These are phyloP conservation scores for Chondrilla cf. caribensis DNA, from an alignment of 37 sponge, comb jelly and placozoan species.

Conservation along the genomic window DNA sequence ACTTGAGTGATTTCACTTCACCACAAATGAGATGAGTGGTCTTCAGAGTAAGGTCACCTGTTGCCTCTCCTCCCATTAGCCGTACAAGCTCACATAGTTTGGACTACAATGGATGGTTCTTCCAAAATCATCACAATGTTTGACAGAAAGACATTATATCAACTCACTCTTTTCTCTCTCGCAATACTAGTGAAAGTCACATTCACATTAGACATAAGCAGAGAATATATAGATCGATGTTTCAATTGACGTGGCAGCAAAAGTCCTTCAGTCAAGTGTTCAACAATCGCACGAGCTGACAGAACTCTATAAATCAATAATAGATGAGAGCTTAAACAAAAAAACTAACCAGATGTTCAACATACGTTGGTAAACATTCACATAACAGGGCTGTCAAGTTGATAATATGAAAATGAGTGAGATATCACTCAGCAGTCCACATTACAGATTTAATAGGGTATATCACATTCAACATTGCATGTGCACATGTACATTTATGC, in stretches of 20 bases:
- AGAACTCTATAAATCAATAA: slow-evolving; percentile 59
- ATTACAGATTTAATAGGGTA: too few species aligned
- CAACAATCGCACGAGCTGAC: slow-evolving; percentile 64
- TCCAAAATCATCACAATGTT: not conserved
- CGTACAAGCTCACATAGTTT: slow-evolving; percentile 40
- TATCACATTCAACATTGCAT: too few species aligned
- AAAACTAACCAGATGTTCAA: too few species aligned
- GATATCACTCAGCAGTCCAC: too few species aligned
- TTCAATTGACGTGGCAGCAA: slow-evolving; percentile 40
- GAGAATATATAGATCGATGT: slow-evolving; percentile 53
- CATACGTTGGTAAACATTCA: too few species aligned
- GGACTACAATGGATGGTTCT: slow-evolving; percentile 15
- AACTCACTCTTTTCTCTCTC: slow-evolving; percentile 61
- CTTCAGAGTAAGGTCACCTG: slow-evolving; percentile 53
- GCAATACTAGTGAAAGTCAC: slow-evolving; percentile 71
- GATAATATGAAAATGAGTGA: too few species aligned
- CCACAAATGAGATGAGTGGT: slow-evolving; percentile 88
- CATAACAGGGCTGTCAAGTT: too few species aligned
- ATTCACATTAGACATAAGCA: slow-evolving; percentile 65
- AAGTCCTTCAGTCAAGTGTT: slow-evolving; percentile 32
- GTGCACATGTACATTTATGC: too few species aligned
- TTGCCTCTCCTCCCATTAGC: slow-evolving; percentile 77
- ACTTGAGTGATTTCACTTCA: slow-evolving; percentile 81
- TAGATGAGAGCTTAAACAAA: too few species aligned
- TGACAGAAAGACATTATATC: not conserved